Conservation (phyloP, 2,113 vertebrate genomes). For the Alethe diademata region DNA sequence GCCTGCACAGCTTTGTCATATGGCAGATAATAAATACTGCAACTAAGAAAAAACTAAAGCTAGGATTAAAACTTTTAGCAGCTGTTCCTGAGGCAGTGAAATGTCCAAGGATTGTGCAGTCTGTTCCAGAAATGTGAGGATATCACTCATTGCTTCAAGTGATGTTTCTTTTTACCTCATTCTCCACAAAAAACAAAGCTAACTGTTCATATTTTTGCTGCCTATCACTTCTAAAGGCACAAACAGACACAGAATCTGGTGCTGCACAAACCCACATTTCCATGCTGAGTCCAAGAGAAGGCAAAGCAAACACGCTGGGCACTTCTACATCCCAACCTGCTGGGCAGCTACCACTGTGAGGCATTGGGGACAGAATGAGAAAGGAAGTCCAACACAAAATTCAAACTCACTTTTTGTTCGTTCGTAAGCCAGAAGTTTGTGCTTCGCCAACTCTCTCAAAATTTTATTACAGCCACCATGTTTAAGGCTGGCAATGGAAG, state of each 20-base stretch:
- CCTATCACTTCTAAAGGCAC: neutral
- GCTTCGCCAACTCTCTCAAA: slow-evolving; percentile 89
- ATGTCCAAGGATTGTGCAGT: neutral
- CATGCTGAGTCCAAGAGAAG: neutral
- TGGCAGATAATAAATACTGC: neutral
- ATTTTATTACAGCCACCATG: slow-evolving; percentile 96
- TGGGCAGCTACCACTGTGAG: neutral
- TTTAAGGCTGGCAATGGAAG: slow-evolving; percentile 94
- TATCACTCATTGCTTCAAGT: neutral
- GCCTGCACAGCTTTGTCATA: neutral
- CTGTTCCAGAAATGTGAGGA: neutral
- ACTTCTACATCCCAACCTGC: accelerated
- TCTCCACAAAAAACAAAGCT: neutral
- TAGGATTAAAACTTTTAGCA: neutral
- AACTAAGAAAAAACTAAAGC: no score
- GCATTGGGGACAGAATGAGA: accelerated
- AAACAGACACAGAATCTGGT: neutral
- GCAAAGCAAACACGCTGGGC: neutral
- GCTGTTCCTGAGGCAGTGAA: neutral
- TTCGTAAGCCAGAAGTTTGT: slow-evolving; percentile 90
- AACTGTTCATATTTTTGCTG: neutral
- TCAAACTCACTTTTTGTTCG: slow-evolving; percentile 85
- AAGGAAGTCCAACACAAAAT: neutral
- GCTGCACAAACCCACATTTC: neutral
- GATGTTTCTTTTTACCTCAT: neutral